Conservation (phyloP, 2,113 vertebrate species). For the Scalopus aquaticus region DNA sequence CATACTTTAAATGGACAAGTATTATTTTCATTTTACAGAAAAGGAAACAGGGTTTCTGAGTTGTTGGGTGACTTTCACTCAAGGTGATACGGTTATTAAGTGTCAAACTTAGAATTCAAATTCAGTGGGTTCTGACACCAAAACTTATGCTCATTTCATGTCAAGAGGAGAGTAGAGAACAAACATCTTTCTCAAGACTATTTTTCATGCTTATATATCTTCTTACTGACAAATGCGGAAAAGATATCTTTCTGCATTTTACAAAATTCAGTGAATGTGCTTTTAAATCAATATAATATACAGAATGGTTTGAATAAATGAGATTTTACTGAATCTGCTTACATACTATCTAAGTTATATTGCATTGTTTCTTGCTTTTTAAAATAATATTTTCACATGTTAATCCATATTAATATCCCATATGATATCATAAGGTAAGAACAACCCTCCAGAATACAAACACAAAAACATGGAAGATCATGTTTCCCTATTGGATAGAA, state of each 20-base stretch:
- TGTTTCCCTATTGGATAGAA: too few relatives aligned
- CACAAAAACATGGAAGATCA: too few relatives aligned
- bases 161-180: neutral
- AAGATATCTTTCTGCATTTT: neutral
- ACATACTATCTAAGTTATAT: neutral
- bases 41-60: neutral
- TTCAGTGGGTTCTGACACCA: neutral
- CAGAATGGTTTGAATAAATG: neutral
- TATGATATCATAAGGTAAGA: too few relatives aligned
- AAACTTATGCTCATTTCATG: neutral
- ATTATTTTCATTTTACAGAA: conserved; percentile 3
- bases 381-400: too few relatives aligned
- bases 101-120: neutral
- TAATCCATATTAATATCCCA: too few relatives aligned
- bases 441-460: too few relatives aligned
- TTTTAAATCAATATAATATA: conserved; percentile 1
- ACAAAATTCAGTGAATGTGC: neutral
- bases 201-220: neutral
- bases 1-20: neutral
- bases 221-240: neutral
- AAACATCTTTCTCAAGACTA: neutral
- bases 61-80: neutral
- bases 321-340: neutral
- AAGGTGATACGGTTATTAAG: neutral
- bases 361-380: neutral